Evolutionary conservation across 1,140 invertebrate species (phyloP).

Genomic region (Bombus terrestris): DNA sequence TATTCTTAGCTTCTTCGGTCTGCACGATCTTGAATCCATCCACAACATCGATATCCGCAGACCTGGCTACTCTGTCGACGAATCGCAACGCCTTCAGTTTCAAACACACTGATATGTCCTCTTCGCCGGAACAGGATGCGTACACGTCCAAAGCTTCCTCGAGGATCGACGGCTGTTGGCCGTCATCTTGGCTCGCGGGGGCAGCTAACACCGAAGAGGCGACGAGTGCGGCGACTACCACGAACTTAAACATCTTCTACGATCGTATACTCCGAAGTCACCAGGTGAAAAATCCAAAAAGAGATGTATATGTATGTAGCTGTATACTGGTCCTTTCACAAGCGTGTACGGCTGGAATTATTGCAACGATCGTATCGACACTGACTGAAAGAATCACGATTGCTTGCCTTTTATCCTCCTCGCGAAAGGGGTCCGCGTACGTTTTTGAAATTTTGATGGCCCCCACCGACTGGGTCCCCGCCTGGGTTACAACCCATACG

Average conservation of each 20-base stretch:
- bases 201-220: conserved; percentile 81
- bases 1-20: conserved; percentile 82
- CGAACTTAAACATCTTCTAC: conserved; percentile 83
- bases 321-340: not conserved
- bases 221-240: conserved; percentile 78
- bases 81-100: conserved; percentile 83
- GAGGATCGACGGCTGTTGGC: conserved; percentile 71
- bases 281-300: conserved; percentile 10
- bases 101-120: conserved; percentile 88
- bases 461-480: conserved; percentile 86
- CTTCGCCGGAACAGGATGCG: conserved; percentile 84
- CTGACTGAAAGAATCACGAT: conserved; percentile 82
- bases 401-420: conserved; percentile 82
- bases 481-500: conserved; percentile 62
- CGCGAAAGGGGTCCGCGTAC: conserved; percentile 83
- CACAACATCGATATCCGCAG: conserved; percentile 83
- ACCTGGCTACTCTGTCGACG: conserved; percentile 78
- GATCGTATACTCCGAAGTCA: conserved; percentile 2
- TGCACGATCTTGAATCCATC: conserved; percentile 89
- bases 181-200: conserved; percentile 79
- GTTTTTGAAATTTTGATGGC: conserved; percentile 85
- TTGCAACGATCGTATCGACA: conserved; percentile 81
- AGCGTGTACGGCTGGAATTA: not conserved
- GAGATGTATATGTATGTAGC: not conserved
- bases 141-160: conserved; percentile 84